phyloP scores from a whole-genome alignment of 2,888 invertebrate species.

The Drosophila koepferae region DNA sequence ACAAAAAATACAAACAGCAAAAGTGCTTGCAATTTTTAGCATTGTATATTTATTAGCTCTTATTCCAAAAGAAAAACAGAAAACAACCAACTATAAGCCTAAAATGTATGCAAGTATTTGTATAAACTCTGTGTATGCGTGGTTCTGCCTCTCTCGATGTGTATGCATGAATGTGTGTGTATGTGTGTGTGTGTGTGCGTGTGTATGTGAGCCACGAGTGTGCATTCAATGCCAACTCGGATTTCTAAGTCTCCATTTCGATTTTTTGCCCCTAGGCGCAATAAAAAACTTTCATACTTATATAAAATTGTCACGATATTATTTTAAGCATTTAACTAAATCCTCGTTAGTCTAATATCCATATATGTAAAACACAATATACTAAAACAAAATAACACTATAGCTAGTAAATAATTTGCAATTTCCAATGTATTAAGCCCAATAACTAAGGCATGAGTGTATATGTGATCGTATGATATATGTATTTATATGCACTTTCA shows the following conservation, averaged over 20 bases:
- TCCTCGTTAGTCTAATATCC: slow-evolving; percentile 35
- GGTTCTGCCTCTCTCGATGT: slow-evolving; percentile 7
- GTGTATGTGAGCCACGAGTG: slow-evolving; percentile 6
- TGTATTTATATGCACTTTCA: slow-evolving; percentile 8
- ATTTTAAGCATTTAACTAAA: slow-evolving; percentile 51
- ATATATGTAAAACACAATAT: slow-evolving; percentile 20
- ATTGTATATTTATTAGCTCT: slow-evolving; percentile 63
- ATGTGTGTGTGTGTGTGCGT: slow-evolving; percentile 21
- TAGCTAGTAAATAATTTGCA: slow-evolving; percentile 79
- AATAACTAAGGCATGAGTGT: slow-evolving; percentile 19
- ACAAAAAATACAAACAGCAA: slow-evolving; percentile 31
- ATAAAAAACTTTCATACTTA: slow-evolving; percentile 45
- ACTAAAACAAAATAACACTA: slow-evolving; percentile 11
- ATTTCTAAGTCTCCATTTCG: slow-evolving; percentile 58
- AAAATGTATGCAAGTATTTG: slow-evolving; percentile 55
- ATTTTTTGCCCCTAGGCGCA: slow-evolving; percentile 62
- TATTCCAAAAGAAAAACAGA: slow-evolving; percentile 48
- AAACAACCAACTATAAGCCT: slow-evolving; percentile 52
- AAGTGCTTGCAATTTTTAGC: slow-evolving; percentile 58
- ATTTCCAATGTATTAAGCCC: slow-evolving; percentile 64
- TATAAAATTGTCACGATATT: slow-evolving; percentile 57
- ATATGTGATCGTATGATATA: slow-evolving; percentile 4
- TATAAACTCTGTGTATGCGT: slow-evolving; percentile 13
- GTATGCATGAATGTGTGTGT: slow-evolving; percentile 2
- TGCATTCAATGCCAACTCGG: slow-evolving; percentile 70